phyloP scores from a whole-genome alignment of 2,888 invertebrate genomes.

The Cephalotes varians region DNA sequence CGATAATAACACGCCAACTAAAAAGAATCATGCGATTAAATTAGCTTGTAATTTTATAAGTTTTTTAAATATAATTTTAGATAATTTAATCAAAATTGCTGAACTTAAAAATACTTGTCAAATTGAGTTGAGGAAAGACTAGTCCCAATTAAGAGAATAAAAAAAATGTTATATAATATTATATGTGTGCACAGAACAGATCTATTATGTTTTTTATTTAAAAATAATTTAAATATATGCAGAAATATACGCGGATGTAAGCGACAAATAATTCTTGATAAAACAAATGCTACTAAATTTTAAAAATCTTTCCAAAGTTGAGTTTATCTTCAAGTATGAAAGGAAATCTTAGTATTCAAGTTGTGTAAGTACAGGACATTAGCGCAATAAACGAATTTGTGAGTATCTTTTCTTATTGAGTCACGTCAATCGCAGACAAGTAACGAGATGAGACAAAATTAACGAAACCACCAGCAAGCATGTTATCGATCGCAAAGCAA shows the following conservation, averaged over 20 bases:
- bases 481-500: constrained; percentile 40
- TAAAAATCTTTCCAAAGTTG: neutral
- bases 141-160: neutral
- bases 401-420: constrained; percentile 23
- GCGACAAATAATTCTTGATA: neutral
- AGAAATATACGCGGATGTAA: neutral
- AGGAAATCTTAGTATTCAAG: neutral
- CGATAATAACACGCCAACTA: constrained; percentile 49
- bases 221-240: neutral
- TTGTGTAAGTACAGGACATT: neutral
- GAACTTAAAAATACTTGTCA: neutral
- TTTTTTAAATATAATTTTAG: neutral
- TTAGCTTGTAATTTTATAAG: neutral
- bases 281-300: neutral
- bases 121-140: neutral
- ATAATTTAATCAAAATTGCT: neutral
- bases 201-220: neutral
- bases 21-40: neutral
- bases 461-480: constrained; percentile 8
- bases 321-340: neutral
- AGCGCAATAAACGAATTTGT: neutral
- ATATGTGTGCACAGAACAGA: neutral
- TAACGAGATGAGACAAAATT: constrained; percentile 42
- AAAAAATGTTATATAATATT: neutral
- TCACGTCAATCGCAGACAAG: constrained; percentile 8